Conservation (phyloP, 2,888 invertebrate genomes). For the Cosmia pyralina region DNA sequence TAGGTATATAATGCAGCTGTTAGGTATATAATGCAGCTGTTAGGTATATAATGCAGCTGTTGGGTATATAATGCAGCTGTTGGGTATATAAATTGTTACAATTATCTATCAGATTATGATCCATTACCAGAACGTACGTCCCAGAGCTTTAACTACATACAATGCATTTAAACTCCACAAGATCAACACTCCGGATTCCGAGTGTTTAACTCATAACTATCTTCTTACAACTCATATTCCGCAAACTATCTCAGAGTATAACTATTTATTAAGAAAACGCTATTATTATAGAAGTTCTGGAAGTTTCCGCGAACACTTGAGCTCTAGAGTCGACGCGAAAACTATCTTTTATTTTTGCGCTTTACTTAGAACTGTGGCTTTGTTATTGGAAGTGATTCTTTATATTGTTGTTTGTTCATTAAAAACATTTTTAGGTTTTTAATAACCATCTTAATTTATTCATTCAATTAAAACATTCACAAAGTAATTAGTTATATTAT, state of each 20-base stretch:
- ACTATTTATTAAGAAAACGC: conserved; percentile 68
- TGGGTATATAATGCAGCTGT: not conserved
- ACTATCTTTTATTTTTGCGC: conserved; percentile 51
- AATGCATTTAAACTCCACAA: conserved; percentile 10
- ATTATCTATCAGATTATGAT: not conserved
- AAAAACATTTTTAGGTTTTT: not conserved
- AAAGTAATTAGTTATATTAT: not conserved
- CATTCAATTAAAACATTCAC: not conserved
- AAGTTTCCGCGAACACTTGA: conserved; percentile 44
- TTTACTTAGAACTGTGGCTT: conserved; percentile 17
- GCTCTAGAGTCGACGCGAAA: conserved; percentile 25
- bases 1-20: not conserved
- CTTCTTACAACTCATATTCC: conserved; percentile 37
- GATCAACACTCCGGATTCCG: conserved; percentile 5
- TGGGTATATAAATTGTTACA: not conserved
- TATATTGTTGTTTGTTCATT: conserved; percentile 1
- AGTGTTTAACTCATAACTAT: conserved; percentile 42
- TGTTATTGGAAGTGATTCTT: conserved; percentile 18
- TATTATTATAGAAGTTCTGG: conserved; percentile 46
- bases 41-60: not conserved
- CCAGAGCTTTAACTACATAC: not conserved
- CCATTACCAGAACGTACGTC: not conserved
- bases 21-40: not conserved
- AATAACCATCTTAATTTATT: not conserved
- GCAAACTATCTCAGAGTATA: conserved; percentile 51